phyloP scores from a whole-genome alignment of 2,113 vertebrate species.

The Colossoma macropomum region DNA sequence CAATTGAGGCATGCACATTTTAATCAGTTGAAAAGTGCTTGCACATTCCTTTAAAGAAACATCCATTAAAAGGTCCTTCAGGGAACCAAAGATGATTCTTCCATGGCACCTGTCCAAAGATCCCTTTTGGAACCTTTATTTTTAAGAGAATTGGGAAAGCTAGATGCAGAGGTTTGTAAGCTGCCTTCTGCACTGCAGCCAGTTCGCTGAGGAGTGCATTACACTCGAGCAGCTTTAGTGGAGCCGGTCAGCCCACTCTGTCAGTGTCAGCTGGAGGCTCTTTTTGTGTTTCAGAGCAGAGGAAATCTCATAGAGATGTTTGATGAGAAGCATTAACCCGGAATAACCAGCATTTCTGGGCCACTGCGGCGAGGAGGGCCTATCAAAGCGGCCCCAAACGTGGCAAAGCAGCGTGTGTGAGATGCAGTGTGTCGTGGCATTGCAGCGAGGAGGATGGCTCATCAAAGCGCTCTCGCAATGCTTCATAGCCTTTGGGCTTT shows the following conservation, averaged over 20 bases:
- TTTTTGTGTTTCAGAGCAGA: constrained; percentile 46
- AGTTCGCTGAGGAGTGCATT: constrained; percentile 30
- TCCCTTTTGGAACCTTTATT: not conserved
- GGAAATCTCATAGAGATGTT: constrained; percentile 37
- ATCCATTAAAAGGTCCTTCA: too few species aligned
- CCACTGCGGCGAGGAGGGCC: constrained; percentile 17
- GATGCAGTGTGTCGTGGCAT: not conserved
- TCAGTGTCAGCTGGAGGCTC: constrained; percentile 42
- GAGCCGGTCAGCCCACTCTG: not conserved
- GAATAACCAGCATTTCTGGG: constrained; percentile 27
- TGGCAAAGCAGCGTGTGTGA: constrained; percentile 6
- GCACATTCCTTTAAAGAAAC: too few species aligned
- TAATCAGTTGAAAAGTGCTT: too few species aligned
- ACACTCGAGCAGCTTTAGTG: constrained; percentile 23
- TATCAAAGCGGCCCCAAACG: constrained; percentile 36
- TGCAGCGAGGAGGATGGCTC: not conserved
- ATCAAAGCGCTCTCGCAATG: not conserved
- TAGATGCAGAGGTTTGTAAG: constrained; percentile 20
- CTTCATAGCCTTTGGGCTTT: constrained; percentile 4
- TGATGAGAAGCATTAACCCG: constrained; percentile 35
- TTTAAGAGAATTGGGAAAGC: not conserved
- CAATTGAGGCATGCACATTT: too few species aligned
- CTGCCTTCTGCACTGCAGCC: constrained; percentile 21
- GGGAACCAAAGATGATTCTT: not conserved
- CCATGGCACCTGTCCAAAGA: not conserved